phyloP scores from a whole-genome alignment of 2,113 vertebrate genomes.

The Gymnarchus niloticus region DNA sequence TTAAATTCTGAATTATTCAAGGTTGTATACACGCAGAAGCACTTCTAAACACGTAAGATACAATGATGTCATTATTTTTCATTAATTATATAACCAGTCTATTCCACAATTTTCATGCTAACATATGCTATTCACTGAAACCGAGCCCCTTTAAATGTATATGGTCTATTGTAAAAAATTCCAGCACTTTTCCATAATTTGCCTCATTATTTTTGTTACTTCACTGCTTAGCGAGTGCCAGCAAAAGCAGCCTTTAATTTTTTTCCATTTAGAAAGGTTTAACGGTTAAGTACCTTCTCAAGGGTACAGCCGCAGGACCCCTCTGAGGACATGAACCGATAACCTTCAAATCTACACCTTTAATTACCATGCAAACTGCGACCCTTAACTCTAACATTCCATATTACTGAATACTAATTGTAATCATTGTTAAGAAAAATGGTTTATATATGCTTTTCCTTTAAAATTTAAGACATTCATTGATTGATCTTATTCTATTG shows the following conservation, averaged over 20 bases:
- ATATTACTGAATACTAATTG: background rate
- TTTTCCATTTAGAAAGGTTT: background rate
- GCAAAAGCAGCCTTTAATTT: background rate
- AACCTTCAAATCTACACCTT: background rate
- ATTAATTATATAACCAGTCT: background rate
- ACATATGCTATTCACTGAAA: background rate
- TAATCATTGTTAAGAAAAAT: background rate
- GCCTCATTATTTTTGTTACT: background rate
- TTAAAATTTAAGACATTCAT: background rate
- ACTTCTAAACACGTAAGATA: background rate
- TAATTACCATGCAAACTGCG: background rate
- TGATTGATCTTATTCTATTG: background rate
- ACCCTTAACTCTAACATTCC: background rate
- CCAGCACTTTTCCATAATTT: background rate
- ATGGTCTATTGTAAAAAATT: background rate
- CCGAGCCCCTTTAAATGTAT: background rate
- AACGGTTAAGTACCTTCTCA: background rate
- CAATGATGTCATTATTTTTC: background rate
- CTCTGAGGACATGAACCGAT: background rate
- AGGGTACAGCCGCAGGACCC: background rate
- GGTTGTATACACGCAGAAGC: too few relatives aligned
- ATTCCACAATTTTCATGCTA: background rate
- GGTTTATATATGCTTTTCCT: background rate
- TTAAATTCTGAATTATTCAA: background rate
- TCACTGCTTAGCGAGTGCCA: background rate